Percentiles rank a stretch among this genome's conserved stretches.
These are phyloP conservation scores for Origma solitaria DNA, from an alignment of 2,113 vertebrate species.

Conservation along the genomic window DNA sequence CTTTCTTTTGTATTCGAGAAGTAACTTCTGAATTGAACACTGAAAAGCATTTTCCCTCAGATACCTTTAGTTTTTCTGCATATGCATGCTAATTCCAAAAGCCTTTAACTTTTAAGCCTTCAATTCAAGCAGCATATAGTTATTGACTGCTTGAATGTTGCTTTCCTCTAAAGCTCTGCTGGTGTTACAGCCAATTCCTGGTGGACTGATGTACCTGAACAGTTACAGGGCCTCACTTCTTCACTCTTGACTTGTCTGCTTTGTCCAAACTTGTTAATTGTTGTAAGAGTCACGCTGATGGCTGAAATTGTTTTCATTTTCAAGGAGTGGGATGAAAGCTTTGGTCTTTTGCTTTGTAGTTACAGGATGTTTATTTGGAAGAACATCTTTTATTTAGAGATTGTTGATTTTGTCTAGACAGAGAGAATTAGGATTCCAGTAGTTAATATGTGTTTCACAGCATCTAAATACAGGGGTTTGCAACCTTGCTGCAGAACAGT, in stretches of 20 bases:
- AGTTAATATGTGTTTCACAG: neutral
- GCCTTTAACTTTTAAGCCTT: too few species aligned
- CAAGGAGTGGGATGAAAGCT: neutral
- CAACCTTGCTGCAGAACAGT: neutral
- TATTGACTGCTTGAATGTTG: neutral
- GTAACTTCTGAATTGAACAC: neutral
- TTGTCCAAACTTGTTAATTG: neutral
- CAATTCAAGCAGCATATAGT: neutral
- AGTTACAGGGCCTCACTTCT: neutral
- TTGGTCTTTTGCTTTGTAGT: neutral
- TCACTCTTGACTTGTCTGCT: neutral
- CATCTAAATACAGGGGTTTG: neutral
- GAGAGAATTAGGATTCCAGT: neutral
- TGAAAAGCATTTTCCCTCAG: neutral
- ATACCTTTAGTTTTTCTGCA: neutral
- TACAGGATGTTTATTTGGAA: neutral
- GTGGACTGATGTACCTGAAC: neutral
- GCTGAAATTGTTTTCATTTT: neutral
- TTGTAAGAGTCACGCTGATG: neutral
- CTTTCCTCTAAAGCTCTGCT: neutral
- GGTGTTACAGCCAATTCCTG: accelerated
- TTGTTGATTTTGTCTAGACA: neutral
- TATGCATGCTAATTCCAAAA: neutral
- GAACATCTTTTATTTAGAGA: neutral
- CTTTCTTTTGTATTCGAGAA: neutral